These are phyloP conservation scores for Macroteleia sp. DNA, from an alignment of 2,888 invertebrate genomes.

Conservation along the genomic window DNA sequence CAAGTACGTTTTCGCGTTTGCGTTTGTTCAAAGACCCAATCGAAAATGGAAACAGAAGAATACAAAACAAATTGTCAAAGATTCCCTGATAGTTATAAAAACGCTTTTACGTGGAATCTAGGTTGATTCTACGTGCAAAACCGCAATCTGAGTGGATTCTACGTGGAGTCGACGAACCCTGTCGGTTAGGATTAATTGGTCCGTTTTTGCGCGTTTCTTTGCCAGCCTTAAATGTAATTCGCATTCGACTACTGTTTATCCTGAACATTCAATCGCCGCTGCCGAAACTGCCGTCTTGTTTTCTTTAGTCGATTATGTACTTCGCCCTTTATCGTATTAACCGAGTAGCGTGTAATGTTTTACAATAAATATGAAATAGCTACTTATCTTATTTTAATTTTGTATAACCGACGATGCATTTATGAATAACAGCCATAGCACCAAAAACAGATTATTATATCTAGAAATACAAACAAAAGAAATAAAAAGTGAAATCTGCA, in stretches of 20 bases:
- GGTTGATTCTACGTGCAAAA: too few relatives aligned
- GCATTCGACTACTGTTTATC: constrained; percentile 15
- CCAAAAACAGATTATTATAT: constrained; percentile 72
- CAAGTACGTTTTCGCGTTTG: constrained; percentile 49
- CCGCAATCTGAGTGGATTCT: too few relatives aligned
- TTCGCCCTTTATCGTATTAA: constrained; percentile 57
- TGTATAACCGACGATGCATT: constrained; percentile 73
- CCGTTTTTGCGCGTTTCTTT: constrained; percentile 18
- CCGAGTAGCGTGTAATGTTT: constrained; percentile 61
- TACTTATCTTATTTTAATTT: constrained; percentile 66
- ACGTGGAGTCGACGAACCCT: too few relatives aligned
- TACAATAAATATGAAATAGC: constrained; percentile 64
- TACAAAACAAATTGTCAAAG: background rate
- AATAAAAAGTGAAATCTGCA: constrained; percentile 58
- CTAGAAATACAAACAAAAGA: constrained; percentile 60
- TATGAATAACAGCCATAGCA: constrained; percentile 73
- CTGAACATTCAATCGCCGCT: constrained; percentile 38
- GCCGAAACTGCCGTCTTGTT: constrained; percentile 58
- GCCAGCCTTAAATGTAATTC: constrained; percentile 40
- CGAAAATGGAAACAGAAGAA: background rate
- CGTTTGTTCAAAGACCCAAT: background rate
- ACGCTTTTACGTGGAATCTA: too few relatives aligned
- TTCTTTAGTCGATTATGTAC: constrained; percentile 47
- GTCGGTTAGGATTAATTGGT: too few relatives aligned
- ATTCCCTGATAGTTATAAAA: too few relatives aligned